A percentile compares a stretch with the other conserved stretches of the same genome.
phyloP scores from a whole-genome alignment of 2,797 vertebrate species.

The Paramormyrops hopkinsi region DNA sequence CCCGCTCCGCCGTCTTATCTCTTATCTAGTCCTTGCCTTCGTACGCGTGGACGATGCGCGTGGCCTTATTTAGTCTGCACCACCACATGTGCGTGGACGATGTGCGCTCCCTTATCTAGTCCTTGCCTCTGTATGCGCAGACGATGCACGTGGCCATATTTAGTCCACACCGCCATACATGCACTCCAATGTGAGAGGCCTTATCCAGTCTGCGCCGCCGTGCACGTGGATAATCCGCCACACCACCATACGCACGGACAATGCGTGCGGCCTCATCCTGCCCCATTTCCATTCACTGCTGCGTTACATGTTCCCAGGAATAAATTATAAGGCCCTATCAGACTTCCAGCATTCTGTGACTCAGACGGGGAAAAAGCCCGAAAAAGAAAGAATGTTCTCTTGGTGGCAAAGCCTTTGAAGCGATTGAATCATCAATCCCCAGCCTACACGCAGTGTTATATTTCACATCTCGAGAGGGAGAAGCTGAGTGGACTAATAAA shows the following conservation, averaged over 20 bases:
- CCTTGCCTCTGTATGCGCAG: too few relatives aligned
- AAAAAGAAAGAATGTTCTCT: not conserved
- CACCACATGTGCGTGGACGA: not conserved
- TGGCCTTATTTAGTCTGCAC: too few relatives aligned
- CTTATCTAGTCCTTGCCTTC: too few relatives aligned
- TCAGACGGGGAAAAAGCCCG: not conserved
- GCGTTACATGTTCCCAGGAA: not conserved
- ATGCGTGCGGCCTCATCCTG: not conserved
- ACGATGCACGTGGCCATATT: not conserved
- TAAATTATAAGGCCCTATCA: not conserved
- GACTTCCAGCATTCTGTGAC: not conserved
- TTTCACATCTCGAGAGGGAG: not conserved
- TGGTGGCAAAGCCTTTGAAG: not conserved
- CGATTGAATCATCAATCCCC: not conserved
- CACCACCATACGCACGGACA: not conserved
- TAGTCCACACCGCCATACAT: too few relatives aligned
- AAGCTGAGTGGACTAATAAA: not conserved
- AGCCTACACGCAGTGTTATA: not conserved
- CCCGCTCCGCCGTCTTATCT: too few relatives aligned
- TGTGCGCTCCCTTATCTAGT: not conserved
- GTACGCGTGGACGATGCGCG: too few relatives aligned
- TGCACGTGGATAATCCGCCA: too few relatives aligned
- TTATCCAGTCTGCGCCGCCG: not conserved
- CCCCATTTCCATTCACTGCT: not conserved
- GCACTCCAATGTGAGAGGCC: not conserved